Conservation (phyloP, 1,140 invertebrate genomes). For the Argopecten irradians region DNA sequence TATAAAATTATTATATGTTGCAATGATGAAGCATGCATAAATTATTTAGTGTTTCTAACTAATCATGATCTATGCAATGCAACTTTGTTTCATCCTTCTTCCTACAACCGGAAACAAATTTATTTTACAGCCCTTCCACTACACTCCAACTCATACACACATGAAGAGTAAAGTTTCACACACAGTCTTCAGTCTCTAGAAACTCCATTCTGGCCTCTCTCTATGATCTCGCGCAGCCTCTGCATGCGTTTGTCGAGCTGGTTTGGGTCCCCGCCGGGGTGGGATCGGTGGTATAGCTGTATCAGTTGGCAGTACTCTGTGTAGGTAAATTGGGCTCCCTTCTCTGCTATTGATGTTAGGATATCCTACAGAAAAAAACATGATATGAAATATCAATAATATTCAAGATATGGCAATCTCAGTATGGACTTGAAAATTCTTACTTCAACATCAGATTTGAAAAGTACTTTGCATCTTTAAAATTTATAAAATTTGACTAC, state of each 20-base stretch:
- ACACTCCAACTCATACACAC: too few relatives aligned
- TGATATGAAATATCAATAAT: neutral
- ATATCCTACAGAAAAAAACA: slow-evolving; percentile 84
- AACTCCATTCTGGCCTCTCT: slow-evolving; percentile 64
- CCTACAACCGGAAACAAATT: too few relatives aligned
- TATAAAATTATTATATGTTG: too few relatives aligned
- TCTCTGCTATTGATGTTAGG: slow-evolving; percentile 78
- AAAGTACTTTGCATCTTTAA: too few relatives aligned
- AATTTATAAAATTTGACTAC: too few relatives aligned
- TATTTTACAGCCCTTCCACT: too few relatives aligned
- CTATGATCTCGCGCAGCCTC: slow-evolving; percentile 62
- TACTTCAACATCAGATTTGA: too few relatives aligned
- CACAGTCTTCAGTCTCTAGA: neutral
- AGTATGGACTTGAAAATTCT: too few relatives aligned
- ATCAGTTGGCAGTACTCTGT: slow-evolving; percentile 72
- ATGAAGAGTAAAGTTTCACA: neutral
- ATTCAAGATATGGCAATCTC: neutral
- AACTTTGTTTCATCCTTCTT: too few relatives aligned
- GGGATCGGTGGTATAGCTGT: slow-evolving; percentile 69
- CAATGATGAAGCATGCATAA: too few relatives aligned
- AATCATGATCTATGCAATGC: too few relatives aligned
- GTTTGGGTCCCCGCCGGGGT: slow-evolving; percentile 54
- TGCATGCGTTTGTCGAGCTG: slow-evolving; percentile 58
- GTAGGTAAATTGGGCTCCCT: slow-evolving; percentile 72
- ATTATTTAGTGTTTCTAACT: too few relatives aligned